Evolutionary conservation across 2,113 vertebrate genomes (phyloP).

Genomic region (Leptocoma aspasia): DNA sequence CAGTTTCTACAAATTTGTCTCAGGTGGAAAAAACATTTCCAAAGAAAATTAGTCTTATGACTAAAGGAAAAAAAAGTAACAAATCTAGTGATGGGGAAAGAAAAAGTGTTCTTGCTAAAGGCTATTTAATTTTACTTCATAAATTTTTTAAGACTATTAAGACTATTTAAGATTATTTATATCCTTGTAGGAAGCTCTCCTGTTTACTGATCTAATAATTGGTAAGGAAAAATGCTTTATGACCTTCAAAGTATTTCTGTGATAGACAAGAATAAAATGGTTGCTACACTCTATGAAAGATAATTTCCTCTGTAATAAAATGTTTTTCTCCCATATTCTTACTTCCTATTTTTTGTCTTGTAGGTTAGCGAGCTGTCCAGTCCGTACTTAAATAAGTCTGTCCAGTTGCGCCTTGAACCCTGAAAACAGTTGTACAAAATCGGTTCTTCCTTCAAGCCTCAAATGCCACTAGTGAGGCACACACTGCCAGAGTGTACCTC

Average conservation of each 20-base stretch:
- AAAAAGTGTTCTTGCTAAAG: background rate
- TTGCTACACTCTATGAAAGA: background rate
- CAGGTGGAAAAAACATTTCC: slow-evolving; percentile 38
- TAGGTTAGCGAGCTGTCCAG: rapidly evolving
- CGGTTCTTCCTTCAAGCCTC: background rate
- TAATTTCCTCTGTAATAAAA: background rate
- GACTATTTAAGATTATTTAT: no score
- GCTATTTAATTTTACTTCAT: background rate
- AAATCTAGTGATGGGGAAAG: background rate
- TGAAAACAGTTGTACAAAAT: background rate
- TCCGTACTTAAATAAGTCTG: background rate
- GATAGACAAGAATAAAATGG: background rate
- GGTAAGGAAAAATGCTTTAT: background rate
- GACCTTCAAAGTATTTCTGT: background rate
- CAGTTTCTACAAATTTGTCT: slow-evolving; percentile 43
- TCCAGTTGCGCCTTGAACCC: background rate
- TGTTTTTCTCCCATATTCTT: background rate
- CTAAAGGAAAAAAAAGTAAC: background rate
- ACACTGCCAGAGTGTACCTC: background rate
- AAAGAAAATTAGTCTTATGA: background rate
- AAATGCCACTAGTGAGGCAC: background rate
- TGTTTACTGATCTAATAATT: background rate
- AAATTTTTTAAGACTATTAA: background rate
- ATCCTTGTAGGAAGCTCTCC: background rate
- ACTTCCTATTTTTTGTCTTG: background rate